Evolutionary conservation across 2,888 invertebrate species (phyloP), one percentile per base, ranked within the genome.

Genomic region (Augochlorella aurata): DNA sequence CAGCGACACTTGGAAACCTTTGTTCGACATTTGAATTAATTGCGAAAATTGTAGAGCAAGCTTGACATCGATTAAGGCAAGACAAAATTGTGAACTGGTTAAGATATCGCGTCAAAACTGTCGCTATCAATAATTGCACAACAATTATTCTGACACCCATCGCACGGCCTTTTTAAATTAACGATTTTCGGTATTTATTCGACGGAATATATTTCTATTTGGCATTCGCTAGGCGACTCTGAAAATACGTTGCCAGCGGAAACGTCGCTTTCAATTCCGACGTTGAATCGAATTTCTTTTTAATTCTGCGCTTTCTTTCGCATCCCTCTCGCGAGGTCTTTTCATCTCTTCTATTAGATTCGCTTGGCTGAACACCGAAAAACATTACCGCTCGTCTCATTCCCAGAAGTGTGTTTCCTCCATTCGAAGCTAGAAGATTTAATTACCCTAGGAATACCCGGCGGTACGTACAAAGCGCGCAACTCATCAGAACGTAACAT

Each of bases 371-470:
- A 24, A 45, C 45, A n/a, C 18, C 58, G 24, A 47, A 72, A 58
- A 29, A 78, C 67, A 77, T 24, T 63, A 63, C 38, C 63, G 79
- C 63, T 49, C 52, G 24, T 54, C 16, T 16, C 73, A 12, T 76
- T 58, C 72, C 45, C 18, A 14, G 38, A 72, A 38, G 47, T 2
- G 45, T 21, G 14, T 29, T 9, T 44, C 54, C 38, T 58, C 54
- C 16, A 38, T 47, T 66, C 10, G 65, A 16, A 38, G 66, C 52
- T 24, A 45, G 4, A 21, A 44, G 24, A 79, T 80, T 80, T 54
- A 68, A 73, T 79, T 73, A 63, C 49, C 49, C 10, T 21, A 50
- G 52, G 12, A n/a, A 77, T 29, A 54, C 65, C 77, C 65, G 49
- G 10, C 14, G 38, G 38, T 5, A 65, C 65, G 65, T 21, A 14